Evolutionary conservation across 2,113 vertebrate genomes (phyloP).

Genomic region (Anarrhichthys ocellatus): DNA sequence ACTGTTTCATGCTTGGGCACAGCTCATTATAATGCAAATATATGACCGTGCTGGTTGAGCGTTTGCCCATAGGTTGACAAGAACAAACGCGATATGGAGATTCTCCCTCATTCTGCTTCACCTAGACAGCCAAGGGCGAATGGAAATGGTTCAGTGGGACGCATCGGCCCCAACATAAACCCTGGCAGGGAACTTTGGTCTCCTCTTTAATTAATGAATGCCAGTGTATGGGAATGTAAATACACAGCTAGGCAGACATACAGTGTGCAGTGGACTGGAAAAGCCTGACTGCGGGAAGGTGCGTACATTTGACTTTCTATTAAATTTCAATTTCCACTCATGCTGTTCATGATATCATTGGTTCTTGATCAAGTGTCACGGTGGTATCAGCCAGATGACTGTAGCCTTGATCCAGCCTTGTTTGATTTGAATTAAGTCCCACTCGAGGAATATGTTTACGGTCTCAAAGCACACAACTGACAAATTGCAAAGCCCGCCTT

Average conservation of each 20-base stretch:
- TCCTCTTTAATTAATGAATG: constrained; percentile 78
- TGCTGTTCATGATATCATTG: constrained; percentile 19
- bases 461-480: background rate
- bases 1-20: constrained; percentile 52
- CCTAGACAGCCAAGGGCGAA: constrained; percentile 78
- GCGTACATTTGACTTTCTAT: constrained; percentile 59
- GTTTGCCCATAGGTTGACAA: constrained; percentile 79
- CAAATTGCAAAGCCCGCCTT: background rate
- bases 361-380: constrained; percentile 37
- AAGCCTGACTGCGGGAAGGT: constrained; percentile 48
- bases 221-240: constrained; percentile 68
- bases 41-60: constrained; percentile 65
- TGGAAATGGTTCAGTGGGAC: constrained; percentile 75
- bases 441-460: background rate
- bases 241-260: constrained; percentile 63
- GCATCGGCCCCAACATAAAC: constrained; percentile 62
- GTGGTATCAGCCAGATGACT: constrained; percentile 32
- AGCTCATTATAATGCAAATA: constrained; percentile 81
- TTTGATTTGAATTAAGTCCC: constrained; percentile 9
- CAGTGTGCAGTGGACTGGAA: constrained; percentile 58
- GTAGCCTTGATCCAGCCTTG: constrained; percentile 6
- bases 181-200: constrained; percentile 69
- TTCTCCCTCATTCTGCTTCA: constrained; percentile 66
- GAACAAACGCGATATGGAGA: constrained; percentile 79
- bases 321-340: constrained; percentile 37